Base-by-base conservation (phyloP, 2,888 invertebrate species). In the Shargacucullia verbasci region DNA sequence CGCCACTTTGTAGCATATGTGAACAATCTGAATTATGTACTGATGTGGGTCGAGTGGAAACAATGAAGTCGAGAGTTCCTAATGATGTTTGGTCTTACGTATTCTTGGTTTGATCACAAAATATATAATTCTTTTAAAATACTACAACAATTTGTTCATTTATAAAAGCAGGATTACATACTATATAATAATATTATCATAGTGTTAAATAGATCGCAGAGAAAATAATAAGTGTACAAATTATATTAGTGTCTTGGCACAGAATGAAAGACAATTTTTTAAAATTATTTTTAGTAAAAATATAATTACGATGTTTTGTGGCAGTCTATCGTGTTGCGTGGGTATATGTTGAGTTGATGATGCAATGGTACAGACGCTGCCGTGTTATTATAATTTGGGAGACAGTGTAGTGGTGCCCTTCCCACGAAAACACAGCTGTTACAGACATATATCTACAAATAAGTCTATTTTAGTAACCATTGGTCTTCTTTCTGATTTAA, bases 231-330 rank as follows among this genome's bases (percentile, higher is more conserved):
- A 31, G 13, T 11, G 15, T 20, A 37, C 15, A 55, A 49, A 49
- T 12, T 49, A 40, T 58, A 50, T 47, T 34, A 41, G 14, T 35
- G 29, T 55, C 37, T 72, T 73, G 73, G 70, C 71, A 70, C 41
- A 20, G 35, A 59, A 59, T 47, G 29, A 70, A 57, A 68, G 59
- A 63, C 29, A 57, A 47, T 41, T 44, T 59, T 37, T 49, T 48
- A 12, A 53, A 27, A 38, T 29, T 62, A 62, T 73, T 73, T 73
- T 59, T 66, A 59, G 56, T 37, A 33, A 20, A 11, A 33, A 31
- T 53, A 50, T 65, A 49, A 61, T 66, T 60, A 58, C 43, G 44
- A 37, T 54, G 59, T 58, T 60, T 31, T 59, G 53, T 57, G 29
- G 43, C 35, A 14, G 35, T 54, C 13, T 46, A 11, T 10, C 38